A percentile compares a stretch with the other conserved stretches of the same genome.
Conservation (phyloP, 1,140 invertebrate species). For the Camponotus floridanus region DNA sequence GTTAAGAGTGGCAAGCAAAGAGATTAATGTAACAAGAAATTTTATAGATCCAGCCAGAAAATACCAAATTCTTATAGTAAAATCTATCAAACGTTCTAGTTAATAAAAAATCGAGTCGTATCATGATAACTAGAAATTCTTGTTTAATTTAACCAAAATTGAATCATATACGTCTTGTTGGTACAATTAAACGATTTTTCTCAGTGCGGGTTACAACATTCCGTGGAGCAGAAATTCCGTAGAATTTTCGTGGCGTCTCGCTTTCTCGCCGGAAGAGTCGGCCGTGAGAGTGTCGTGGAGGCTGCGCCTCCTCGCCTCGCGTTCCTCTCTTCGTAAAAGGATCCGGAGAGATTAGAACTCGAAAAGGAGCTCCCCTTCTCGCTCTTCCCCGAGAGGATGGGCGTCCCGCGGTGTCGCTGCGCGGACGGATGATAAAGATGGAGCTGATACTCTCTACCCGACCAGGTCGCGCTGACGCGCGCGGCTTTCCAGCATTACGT, state of each 20-base stretch:
- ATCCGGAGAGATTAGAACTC: constrained; percentile 63
- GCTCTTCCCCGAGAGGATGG: constrained; percentile 16
- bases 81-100: too few species aligned
- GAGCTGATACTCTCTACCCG: constrained; percentile 66
- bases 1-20: too few species aligned
- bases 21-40: too few species aligned
- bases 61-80: too few species aligned
- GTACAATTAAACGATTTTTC: too few species aligned
- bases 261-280: constrained; percentile 57
- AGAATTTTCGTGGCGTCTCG: constrained; percentile 56
- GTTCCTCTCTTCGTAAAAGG: constrained; percentile 42
- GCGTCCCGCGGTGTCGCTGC: constrained; percentile 69
- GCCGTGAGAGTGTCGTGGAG: constrained; percentile 49
- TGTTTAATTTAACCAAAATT: too few species aligned
- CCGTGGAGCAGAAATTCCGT: constrained; percentile 49
- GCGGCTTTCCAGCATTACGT: constrained; percentile 72
- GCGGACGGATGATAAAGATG: constrained; percentile 75
- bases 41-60: too few species aligned
- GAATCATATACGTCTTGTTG: too few species aligned
- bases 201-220: constrained; percentile 55
- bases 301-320: neutral
- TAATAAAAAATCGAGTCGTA: too few species aligned
- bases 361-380: constrained; percentile 47
- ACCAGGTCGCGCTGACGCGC: constrained; percentile 54
- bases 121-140: too few species aligned